Base-by-base conservation (phyloP, 2,888 invertebrate genomes). In the Rhingia rostrata region DNA sequence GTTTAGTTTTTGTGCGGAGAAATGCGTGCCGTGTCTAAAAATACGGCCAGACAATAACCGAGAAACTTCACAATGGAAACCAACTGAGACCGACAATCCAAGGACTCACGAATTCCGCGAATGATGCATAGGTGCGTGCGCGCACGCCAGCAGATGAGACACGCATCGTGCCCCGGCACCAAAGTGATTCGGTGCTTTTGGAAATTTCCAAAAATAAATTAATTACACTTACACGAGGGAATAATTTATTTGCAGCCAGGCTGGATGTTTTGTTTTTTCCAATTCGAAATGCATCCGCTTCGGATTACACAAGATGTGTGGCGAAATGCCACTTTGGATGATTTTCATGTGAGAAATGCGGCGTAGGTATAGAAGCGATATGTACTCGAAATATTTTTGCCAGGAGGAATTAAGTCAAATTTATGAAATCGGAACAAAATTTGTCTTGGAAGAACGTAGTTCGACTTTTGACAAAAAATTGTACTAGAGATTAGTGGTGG, bases 91-190 rank as follows among this genome's bases (percentile, higher is more conserved):
- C 33, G 41, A 37, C 74, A 41, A 64, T 72, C 47, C 70, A 77
- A 82, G 78, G 82, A 77, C 82, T 66, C 60, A 69, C 72, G 66
- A 77, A 82, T 82, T 82, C 82, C 77, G 30, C 77, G 51, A 83
- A 83, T 83, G 83, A 83, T 83, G 83, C 78, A 83, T 83, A 83
- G 83, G 83, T 83, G 83, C 83, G 73, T 9, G 22, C 22, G 4
- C 10, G 30, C 22, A 4, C 49, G 47, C 14, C 22, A 49, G 79
- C 83, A 83, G 79, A 83, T 83, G 83, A 83, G 79, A 83, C 83
- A 83, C 79, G 83, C 79, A 69, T 54, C 73, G 53, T 64, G 58
- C 41, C 51, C 22, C 22, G 22, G 22, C 22, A 43, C 33, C 35
- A 60, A 72, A 73, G 81, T 66, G 83, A 67, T 67, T 82, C 61